A percentile compares a stretch with the other conserved stretches of the same genome.
phyloP scores from a whole-genome alignment of 2,888 invertebrate species.

The Heliconius ethilla region DNA sequence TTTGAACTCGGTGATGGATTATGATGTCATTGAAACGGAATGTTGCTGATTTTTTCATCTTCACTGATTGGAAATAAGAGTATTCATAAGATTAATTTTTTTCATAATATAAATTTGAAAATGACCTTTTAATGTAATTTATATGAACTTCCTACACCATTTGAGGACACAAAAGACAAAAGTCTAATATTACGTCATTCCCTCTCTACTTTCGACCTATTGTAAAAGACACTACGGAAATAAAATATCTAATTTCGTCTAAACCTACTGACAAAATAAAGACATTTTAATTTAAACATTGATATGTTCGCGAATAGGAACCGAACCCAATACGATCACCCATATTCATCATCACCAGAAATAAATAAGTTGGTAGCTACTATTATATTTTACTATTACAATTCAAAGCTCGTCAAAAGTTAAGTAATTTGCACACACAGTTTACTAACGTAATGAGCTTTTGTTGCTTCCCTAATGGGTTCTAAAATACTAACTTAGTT shows the following conservation, averaged over 20 bases:
- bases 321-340: background rate
- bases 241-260: background rate
- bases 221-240: background rate
- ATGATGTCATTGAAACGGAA: conserved; percentile 68
- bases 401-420: conserved; percentile 37
- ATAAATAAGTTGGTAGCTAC: background rate
- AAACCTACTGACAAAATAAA: background rate
- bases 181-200: too few species aligned
- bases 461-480: conserved; percentile 29
- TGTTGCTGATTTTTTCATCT: conserved; percentile 58
- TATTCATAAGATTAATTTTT: conserved; percentile 25
- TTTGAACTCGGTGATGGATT: conserved; percentile 73
- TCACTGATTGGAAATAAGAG: conserved; percentile 41
- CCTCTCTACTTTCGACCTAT: background rate
- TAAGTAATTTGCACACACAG: conserved; percentile 32
- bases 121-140: background rate
- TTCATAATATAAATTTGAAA: conserved; percentile 15
- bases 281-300: background rate
- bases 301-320: background rate
- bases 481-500: conserved; percentile 22
- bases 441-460: conserved; percentile 41
- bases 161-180: too few species aligned
- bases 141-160: too few species aligned
- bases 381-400: background rate
- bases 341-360: background rate